Evolutionary conservation across 2,113 vertebrate species (phyloP).

Genomic region (Lophius piscatorius): DNA sequence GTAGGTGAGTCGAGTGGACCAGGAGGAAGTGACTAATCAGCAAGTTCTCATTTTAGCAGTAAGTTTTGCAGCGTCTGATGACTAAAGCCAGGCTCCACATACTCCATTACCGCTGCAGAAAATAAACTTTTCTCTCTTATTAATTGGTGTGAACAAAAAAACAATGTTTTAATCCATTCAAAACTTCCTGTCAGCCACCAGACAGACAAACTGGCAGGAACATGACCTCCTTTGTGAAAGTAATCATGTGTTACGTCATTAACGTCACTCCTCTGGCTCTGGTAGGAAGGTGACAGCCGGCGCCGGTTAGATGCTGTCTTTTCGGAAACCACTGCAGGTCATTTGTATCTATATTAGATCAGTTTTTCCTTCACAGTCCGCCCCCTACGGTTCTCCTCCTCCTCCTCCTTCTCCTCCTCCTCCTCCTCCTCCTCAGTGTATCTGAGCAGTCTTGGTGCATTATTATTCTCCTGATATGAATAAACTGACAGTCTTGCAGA

Average conservation of each 20-base stretch:
- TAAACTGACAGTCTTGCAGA: constrained; percentile 67
- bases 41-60: too few species aligned
- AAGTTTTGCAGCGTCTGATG: too few species aligned
- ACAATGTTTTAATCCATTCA: too few species aligned
- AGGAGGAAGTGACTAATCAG: too few species aligned
- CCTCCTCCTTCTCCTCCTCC: too few species aligned
- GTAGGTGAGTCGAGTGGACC: too few species aligned
- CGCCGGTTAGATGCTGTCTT: constrained; percentile 26
- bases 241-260: constrained; percentile 26
- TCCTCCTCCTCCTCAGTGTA: constrained; percentile 53
- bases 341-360: constrained; percentile 42
- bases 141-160: too few species aligned
- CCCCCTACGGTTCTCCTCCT: constrained; percentile 44
- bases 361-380: constrained; percentile 12
- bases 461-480: constrained; percentile 69
- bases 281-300: constrained; percentile 35
- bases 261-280: constrained; percentile 10
- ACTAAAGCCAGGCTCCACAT: too few species aligned
- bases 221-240: neutral
- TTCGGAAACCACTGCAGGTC: constrained; percentile 50
- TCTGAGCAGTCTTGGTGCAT: constrained; percentile 43
- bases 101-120: too few species aligned
- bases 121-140: too few species aligned
- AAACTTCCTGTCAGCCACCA: too few species aligned
- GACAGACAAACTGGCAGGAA: too few species aligned